phyloP scores from a whole-genome alignment of 2,888 invertebrate species.

The Plebejus melissa region DNA sequence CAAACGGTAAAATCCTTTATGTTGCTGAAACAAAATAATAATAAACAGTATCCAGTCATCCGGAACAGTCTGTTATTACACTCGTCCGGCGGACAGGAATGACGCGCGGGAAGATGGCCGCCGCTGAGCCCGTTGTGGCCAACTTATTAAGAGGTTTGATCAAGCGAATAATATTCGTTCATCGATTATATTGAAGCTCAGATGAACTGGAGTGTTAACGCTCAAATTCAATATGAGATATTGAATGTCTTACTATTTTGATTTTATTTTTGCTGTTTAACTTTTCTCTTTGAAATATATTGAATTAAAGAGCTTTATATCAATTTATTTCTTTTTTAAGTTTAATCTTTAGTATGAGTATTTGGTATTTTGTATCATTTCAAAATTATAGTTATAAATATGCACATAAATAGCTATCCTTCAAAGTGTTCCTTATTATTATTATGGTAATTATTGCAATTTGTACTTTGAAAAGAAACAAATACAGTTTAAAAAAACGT shows the following conservation, averaged over 20 bases:
- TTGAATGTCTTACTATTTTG: neutral
- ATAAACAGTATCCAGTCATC: conserved; percentile 49
- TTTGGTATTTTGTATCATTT: too few relatives aligned
- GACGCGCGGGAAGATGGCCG: conserved; percentile 46
- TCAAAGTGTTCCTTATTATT: neutral
- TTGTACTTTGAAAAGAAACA: neutral
- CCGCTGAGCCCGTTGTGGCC: conserved; percentile 71
- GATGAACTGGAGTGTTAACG: conserved; percentile 54
- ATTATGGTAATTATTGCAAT: neutral
- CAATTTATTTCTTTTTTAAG: neutral
- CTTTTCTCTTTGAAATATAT: neutral
- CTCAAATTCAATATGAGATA: conserved; percentile 47
- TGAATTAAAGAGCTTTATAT: neutral
- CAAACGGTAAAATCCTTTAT: neutral
- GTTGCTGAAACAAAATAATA: conserved; percentile 36
- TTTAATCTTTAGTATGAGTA: neutral
- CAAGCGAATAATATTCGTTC: conserved; percentile 74
- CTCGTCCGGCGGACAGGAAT: conserved; percentile 42
- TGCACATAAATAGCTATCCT: neutral
- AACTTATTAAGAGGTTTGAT: conserved; percentile 76
- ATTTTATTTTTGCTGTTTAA: neutral
- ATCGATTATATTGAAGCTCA: conserved; percentile 69
- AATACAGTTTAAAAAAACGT: neutral
- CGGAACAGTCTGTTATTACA: conserved; percentile 38
- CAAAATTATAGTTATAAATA: neutral